Base-by-base conservation (phyloP, 2,888 invertebrate species). In the Athalia cordata region DNA sequence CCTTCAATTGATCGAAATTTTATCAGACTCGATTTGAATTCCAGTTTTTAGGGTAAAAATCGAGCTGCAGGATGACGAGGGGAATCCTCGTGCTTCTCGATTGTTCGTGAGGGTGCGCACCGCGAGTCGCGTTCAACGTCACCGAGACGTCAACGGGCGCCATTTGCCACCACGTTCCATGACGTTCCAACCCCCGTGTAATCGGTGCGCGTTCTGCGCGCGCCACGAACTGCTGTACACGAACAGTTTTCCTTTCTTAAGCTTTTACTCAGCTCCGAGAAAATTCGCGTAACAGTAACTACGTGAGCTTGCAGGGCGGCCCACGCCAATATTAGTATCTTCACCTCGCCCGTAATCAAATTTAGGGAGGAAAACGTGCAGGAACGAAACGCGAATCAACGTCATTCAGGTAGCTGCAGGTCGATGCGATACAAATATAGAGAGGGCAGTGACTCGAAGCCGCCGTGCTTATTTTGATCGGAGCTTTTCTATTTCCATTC, bases 161-260 rank as follows among this genome's bases (percentile, higher is more conserved):
- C 72, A 72, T 72, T 72, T 72, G 57, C 72, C 72, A 59, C 72
- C 72, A 72, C 72, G 72, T 72, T 72, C 72, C 72, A 59, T 72
- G 72, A 72, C 72, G 72, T 72, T 72, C 59, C 72, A 72, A 59
- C 72, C 72, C 66, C 72, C 72, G 72, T 59, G 72, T 72, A 47
- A 72, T 72, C 72, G 68, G 68, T 68, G 68, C 52, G 68, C 72
- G 72, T 72, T 52, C 72, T 72, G 72, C 72, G 72, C 72, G 72
- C 72, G 72, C 72, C 72, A 72, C 72, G 72, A 29, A 29, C 59
- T n/a, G 52, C 59, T 59, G 52, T 15, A 72, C 47, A 59, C 57
- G 13, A 47, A 13, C 47, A 1, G 55, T 72, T 72, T 72, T 45
- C 59, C 72, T 29, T 72, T 59, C 72, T 59, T 72, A 45, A 72